Evolutionary conservation across 2,797 vertebrate genomes (phyloP), one percentile per base, ranked within the genome.

Genomic region (Acipenser transmontanus): DNA sequence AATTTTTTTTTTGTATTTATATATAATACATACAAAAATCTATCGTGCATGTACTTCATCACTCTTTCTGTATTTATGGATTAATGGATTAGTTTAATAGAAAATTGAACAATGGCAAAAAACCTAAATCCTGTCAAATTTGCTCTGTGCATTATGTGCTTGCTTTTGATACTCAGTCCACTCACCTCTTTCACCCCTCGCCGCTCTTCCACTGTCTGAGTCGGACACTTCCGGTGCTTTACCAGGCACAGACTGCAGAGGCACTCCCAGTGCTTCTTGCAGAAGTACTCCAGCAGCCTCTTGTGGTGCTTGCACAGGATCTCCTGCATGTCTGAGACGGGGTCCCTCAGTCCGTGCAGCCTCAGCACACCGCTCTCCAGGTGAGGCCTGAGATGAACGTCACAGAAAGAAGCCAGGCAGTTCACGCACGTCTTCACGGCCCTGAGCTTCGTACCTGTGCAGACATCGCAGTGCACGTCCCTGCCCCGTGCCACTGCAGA

Each of bases 351-450:
- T 14, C 63, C 49, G 66, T 73, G 69, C 65, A 63, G 63, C 20
- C 14, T 63, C 49, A 73, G 66, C 6, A 47, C 56, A 4, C 6
- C 8, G 65, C 54, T 59, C 52, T 50, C n/a, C 52, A 59, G 65
- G 65, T 66, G 65, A 14, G 65, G 65, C 65, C 49, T 34, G 1
- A 66, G 56, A 56, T 66, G 69, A 57, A 69, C 49, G 1, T 60
- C 63, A 64, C 69, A 70, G 63, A 73, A 70, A 63, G 47, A 65
- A 48, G 69, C 63, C 63, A 70, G 14, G 49, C 69, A 69, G 13
- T 66, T 71, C 52, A 73, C 20, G 10, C 72, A 69, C 57, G 69
- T 59, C 14, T 60, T 60, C 1, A 59, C 47, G 50, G 64, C 66
- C 10, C 47, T 47, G 12, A 66, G 69, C 14, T 59, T 50, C 14